A percentile compares a stretch with the other conserved stretches of the same genome.
phyloP scores from a whole-genome alignment of 92 coral and sea anemone species.

The Palythoa heliodiscus region DNA sequence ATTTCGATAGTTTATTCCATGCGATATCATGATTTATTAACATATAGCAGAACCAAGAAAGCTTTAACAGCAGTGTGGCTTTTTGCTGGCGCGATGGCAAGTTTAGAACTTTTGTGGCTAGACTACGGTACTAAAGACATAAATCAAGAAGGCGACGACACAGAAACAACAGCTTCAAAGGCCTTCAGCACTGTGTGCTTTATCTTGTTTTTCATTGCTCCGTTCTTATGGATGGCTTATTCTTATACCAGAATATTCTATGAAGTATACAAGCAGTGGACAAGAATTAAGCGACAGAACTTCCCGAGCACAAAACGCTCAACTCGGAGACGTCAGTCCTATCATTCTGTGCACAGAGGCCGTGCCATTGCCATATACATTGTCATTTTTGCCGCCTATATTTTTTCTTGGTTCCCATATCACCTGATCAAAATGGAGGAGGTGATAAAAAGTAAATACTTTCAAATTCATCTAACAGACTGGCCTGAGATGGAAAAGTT shows the following conservation, averaged over 20 bases:
- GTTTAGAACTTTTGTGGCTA: background rate
- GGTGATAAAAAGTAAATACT: background rate
- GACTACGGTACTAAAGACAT: constrained; percentile 8
- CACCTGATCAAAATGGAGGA: background rate
- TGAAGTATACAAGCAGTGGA: constrained; percentile 3
- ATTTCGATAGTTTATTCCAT: constrained; percentile 5
- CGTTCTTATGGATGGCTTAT: constrained; percentile 18
- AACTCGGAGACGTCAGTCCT: background rate
- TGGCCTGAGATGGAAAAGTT: background rate
- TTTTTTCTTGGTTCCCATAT: constrained; percentile 22
- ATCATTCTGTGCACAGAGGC: background rate
- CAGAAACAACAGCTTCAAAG: background rate
- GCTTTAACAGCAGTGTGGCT: background rate
- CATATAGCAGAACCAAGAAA: constrained; percentile 1
- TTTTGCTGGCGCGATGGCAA: background rate
- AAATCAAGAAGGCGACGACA: background rate
- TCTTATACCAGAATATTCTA: constrained; percentile 9
- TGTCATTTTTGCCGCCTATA: background rate
- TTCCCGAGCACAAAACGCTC: background rate
- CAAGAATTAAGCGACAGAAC: constrained; percentile 16
- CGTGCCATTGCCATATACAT: constrained; percentile 13
- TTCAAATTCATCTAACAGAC: background rate
- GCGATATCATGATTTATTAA: constrained; percentile 32
- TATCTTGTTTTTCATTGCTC: background rate
- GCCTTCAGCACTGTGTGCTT: background rate